Percentiles rank a stretch among this genome's conserved stretches.
Evolutionary conservation across 2,113 vertebrate species (phyloP).

Genomic region (Ophthalmotilapia sp.): DNA sequence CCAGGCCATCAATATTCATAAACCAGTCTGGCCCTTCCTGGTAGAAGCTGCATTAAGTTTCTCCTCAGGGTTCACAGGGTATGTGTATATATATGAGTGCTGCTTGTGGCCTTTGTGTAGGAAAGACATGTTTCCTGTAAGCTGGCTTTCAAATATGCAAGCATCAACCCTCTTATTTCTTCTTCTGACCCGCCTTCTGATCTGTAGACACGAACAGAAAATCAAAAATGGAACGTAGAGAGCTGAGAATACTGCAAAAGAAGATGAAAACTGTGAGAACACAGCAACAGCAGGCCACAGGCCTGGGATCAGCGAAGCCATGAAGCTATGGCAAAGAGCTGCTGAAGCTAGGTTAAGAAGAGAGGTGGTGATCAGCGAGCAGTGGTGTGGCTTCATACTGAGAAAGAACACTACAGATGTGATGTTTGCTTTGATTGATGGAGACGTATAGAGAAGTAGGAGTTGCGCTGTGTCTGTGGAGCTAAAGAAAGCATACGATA

Average conservation of each 20-base stretch:
- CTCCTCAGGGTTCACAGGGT: neutral
- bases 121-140: constrained; percentile 25
- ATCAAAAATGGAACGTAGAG: neutral
- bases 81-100: neutral
- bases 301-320: accelerated
- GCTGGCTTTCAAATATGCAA: constrained; percentile 22
- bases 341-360: neutral
- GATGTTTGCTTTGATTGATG: neutral
- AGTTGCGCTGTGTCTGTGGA: neutral
- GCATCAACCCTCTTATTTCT: neutral
- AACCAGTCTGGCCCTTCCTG: constrained; percentile 25
- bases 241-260: neutral
- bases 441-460: neutral
- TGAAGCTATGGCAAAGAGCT: neutral
- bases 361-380: neutral
- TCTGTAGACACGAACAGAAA: constrained; percentile 19
- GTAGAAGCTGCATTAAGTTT: constrained; percentile 32
- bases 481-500: accelerated
- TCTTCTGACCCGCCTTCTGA: neutral
- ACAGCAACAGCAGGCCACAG: neutral
- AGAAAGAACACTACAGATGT: neutral
- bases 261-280: neutral
- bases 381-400: neutral
- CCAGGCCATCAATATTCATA: constrained; percentile 60
- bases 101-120: constrained; percentile 20